Evolutionary conservation across 2,888 invertebrate species (phyloP).

Genomic region (Gisinianus flammeolus): DNA sequence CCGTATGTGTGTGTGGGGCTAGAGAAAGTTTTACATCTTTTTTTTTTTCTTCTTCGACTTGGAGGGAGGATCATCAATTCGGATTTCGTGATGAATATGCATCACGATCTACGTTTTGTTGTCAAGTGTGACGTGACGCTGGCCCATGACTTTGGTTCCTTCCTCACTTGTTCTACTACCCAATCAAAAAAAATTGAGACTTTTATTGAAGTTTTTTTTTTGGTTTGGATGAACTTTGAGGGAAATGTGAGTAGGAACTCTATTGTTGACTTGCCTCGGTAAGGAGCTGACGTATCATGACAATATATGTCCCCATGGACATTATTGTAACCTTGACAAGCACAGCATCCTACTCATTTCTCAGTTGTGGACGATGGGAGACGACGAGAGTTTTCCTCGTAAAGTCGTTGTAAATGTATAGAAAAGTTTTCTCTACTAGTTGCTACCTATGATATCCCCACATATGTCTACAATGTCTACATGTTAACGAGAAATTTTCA

Average conservation of each 20-base stretch:
- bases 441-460: background rate
- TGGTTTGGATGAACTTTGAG: background rate
- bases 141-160: background rate
- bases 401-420: background rate
- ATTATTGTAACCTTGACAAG: conserved; percentile 44
- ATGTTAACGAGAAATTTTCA: conserved; percentile 6
- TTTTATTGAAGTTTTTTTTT: conserved; percentile 10
- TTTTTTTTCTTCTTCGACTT: background rate
- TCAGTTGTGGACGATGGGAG: conserved; percentile 24
- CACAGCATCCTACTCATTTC: conserved; percentile 41
- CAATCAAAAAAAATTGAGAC: conserved; percentile 10
- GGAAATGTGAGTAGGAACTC: background rate
- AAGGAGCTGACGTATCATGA: conserved; percentile 45
- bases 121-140: conserved; percentile 25
- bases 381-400: conserved; percentile 21
- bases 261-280: conserved; percentile 31
- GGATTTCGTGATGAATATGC: conserved; percentile 32
- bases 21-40: background rate
- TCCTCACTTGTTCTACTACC: background rate
- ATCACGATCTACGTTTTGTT: conserved; percentile 30
- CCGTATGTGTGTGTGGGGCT: background rate
- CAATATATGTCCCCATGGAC: conserved; percentile 41
- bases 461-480: no score
- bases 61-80: conserved; percentile 34
- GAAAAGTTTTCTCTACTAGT: background rate